Conservation (phyloP, 2,797 vertebrate genomes). For the Arremon aurantiirostris region DNA sequence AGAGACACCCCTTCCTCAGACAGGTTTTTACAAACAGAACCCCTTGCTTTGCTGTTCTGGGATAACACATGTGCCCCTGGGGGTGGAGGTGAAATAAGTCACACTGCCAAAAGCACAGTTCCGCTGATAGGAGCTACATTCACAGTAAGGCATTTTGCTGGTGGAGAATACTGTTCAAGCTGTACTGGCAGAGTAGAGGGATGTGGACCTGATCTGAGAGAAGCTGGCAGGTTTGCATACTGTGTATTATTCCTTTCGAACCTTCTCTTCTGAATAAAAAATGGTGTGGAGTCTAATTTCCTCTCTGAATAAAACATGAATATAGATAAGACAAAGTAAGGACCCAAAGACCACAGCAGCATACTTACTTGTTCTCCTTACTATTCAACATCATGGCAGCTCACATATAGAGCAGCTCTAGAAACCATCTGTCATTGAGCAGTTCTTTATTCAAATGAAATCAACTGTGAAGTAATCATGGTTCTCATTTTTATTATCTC, state of each 20-base stretch:
- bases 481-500: slow-evolving; percentile 69
- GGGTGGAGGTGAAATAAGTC: not conserved
- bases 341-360: slow-evolving; percentile 44
- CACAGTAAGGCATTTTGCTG: slow-evolving; percentile 5
- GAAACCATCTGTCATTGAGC: slow-evolving; percentile 67
- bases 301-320: slow-evolving; percentile 70
- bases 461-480: slow-evolving; percentile 72
- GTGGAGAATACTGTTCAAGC: not conserved
- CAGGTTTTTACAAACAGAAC: not conserved
- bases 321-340: slow-evolving; percentile 63
- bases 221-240: slow-evolving; percentile 52
- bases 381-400: slow-evolving; percentile 67
- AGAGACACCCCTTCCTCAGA: not conserved
- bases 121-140: not conserved
- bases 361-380: slow-evolving; percentile 59
- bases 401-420: slow-evolving; percentile 64
- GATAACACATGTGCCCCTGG: not conserved
- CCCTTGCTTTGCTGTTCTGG: not conserved
- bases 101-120: not conserved
- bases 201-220: slow-evolving; percentile 19
- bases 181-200: not conserved
- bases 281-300: slow-evolving; percentile 61
- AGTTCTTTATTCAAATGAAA: slow-evolving; percentile 66
- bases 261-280: slow-evolving; percentile 68
- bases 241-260: slow-evolving; percentile 48